These are phyloP conservation scores for Drosophila cracens DNA, from an alignment of 2,888 invertebrate genomes.

Conservation along the genomic window DNA sequence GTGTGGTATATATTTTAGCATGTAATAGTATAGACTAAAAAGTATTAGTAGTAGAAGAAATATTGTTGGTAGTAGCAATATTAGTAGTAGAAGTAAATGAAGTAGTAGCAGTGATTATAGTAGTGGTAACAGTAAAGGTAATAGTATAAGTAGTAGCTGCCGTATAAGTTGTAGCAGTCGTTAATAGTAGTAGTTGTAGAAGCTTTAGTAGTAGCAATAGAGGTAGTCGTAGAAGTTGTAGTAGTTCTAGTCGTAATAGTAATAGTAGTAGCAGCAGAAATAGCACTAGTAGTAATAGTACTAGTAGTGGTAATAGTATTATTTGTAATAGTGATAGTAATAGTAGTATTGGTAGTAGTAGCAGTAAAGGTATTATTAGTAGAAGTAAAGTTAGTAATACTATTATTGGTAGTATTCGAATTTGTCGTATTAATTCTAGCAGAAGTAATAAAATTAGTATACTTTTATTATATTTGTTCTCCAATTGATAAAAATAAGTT, in stretches of 20 bases:
- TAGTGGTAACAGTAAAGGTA: too few relatives aligned
- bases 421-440: neutral
- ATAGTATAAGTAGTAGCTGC: too few relatives aligned
- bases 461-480: too few relatives aligned
- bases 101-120: neutral
- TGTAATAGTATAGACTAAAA: too few relatives aligned
- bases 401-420: neutral
- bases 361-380: neutral
- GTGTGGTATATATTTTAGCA: too few relatives aligned
- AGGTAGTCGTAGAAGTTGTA: neutral
- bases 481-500: too few relatives aligned
- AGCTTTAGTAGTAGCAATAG: neutral
- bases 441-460: neutral
- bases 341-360: neutral
- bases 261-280: neutral
- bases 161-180: too few relatives aligned
- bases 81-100: too few relatives aligned
- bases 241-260: neutral
- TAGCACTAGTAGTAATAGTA: too few relatives aligned
- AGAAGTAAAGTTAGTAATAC: neutral
- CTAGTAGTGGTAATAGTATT: neutral
- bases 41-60: too few relatives aligned
- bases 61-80: too few relatives aligned
- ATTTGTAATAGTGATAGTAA: neutral
- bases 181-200: neutral